Base-by-base conservation (phyloP, 2,797 vertebrate genomes). In the Dryobates pubescens region DNA sequence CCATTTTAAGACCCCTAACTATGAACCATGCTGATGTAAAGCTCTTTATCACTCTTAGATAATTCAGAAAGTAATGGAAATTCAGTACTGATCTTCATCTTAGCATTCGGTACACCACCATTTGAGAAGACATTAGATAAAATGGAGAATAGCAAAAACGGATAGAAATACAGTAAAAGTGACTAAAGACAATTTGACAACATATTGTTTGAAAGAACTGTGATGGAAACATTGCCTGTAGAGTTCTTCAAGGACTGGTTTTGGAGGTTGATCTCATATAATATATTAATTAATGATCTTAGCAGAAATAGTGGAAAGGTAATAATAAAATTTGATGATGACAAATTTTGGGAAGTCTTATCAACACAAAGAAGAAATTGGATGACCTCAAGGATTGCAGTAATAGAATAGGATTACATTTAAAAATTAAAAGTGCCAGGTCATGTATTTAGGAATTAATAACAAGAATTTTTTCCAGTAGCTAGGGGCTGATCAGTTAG, bases 281-380 rank as follows among this genome's bases (percentile, higher is more conserved):
- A 70, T 15, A 67, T 36, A 82, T 90, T 92, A 83, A 92, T 90
- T 90, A 88, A 86, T 68, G 30, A 41, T 72, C 71, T 93, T 94
- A 94, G 91, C 94, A 89, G 65, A 88, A 86, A 30, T 27, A 87
- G 65, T 80, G 64, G 65, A 61, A 77, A 70, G 71, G 54, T 64
- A 27, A 54, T 92, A 94, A 88, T 88, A 65, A 95, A 89, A 92
- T 90, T 61, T 67, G 5, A 88, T 62, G 80, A 76, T 86, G 83
- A 82, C 6, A 92, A 91, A 80, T 82, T 82, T 82, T 91, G 81
- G 61, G 53, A 94, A 82, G 36, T 77, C 54, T 82, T 94, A 68
- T 90, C 75, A 76, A 51, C 82, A 61, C 32, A 69, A 84, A 90
- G 78, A 82, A 86, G 64, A 91, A 92, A 86, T 62, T 85, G 69